Base-by-base conservation (phyloP, 2,888 invertebrate species). In the Pollenia amentaria region DNA sequence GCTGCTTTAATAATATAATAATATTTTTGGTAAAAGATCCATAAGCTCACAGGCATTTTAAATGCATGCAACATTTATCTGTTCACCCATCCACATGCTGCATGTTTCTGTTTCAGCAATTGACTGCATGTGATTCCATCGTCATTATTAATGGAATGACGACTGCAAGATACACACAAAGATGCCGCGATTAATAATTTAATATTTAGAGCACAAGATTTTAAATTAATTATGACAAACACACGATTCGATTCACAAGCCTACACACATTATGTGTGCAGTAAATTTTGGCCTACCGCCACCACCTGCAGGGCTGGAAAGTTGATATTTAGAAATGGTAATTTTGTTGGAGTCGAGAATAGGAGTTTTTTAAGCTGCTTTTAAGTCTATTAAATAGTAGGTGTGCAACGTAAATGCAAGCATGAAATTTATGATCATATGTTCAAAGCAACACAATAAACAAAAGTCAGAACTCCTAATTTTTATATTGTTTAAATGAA, bases 171-270 rank as follows among this genome's bases (percentile, higher is more conserved):
- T 48, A 18, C 44, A 73, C 42, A 73, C 42, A 77, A 57, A 65
- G 48, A 85, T 77, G 69, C 67, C 70, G 51, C 53, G 42, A 85
- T 81, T 77, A 85, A 81, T 38, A 67, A n/a, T 77, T 77, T 72
- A 48, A 51, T 78, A 85, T 78, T 82, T 69, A 21, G 82, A 82
- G 62, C 82, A 78, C 11, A 21, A 77, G 51, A 76, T 72, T 67
- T 78, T 44, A 57, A 65, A 80, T 69, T 64, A 83, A 51, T 70
- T 60, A 69, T 65, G 46, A 70, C 6, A 44, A 76, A 77, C 53
- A 42, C 9, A 62, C 40, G 62, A 62, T 44, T 55, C 7, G 3
- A 40, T 2, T 7, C 11, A 69, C 1, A 29, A 16, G 16, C 3
- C 29, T 0, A 67, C 9, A 21, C 21, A n/a, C 2, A 21, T 4